Evolutionary conservation across 2,888 invertebrate species (phyloP), one percentile per base, ranked within the genome.

Genomic region (Eristalinus sepulchralis): DNA sequence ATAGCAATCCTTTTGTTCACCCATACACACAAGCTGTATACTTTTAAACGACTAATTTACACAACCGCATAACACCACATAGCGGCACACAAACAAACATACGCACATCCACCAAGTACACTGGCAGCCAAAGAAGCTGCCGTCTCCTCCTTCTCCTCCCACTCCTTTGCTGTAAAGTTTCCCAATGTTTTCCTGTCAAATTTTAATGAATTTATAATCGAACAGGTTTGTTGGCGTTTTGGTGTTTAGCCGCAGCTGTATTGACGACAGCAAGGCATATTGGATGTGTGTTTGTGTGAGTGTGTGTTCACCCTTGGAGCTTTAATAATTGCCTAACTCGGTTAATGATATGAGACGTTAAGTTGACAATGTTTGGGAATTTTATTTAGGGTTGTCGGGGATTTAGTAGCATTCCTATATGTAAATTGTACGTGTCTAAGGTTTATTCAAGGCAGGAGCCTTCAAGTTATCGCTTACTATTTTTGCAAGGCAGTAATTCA

Each of bases 191-290:
- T 83, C 71, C 83, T 83, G 86, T 86, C 83, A 78, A 86, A 83
- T 70, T 86, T 83, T 83, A 83, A 86, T 86, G 83, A 86, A 86
- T 83, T 83, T 83, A 86, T 86, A 86, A 86, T 82, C 85, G 85
- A 86, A 70, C 73, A 86, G 78, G 82, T 82, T 86, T 86, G 82
- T 66, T 73, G 60, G 70, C 59, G 77, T 72, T 81, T 86, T 86
- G 85, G 82, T 68, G 64, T 39, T 39, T 55, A 86, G 57, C 82
- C 82, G 72, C 78, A 72, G 62, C 68, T 64, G 67, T 68, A 81
- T 76, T 68, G 76, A 76, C 66, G 67, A 62, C 71, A 80, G 33
- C 27, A 63, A 27, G 22, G 31, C 39, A 22, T n/a, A 17, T 34
- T 8, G 17, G 11, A 17, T 39, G 59, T 59, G 36, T 39, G 17